phyloP scores from a whole-genome alignment of 92 coral and sea anemone genomes.

The Epizoanthus scotinus region DNA sequence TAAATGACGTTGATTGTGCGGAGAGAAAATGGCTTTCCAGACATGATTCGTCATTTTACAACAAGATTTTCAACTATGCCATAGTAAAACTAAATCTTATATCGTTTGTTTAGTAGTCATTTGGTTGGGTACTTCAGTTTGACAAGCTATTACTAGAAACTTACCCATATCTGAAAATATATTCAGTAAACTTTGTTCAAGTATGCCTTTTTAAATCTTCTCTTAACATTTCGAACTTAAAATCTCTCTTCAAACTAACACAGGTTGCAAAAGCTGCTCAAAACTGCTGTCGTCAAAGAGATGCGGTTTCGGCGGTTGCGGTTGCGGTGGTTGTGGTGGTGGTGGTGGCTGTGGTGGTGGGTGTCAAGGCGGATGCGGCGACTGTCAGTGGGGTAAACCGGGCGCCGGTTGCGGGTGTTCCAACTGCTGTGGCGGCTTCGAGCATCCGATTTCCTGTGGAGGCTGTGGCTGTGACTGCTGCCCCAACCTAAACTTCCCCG shows the following conservation, averaged over 20 bases:
- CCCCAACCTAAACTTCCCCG: slow-evolving; percentile 61
- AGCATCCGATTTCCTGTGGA: slow-evolving; percentile 52
- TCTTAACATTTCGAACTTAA: too few relatives aligned
- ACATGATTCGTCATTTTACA: neutral
- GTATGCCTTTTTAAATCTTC: too few relatives aligned
- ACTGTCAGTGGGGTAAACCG: slow-evolving; percentile 41
- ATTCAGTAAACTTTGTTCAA: too few relatives aligned
- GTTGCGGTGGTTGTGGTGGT: slow-evolving; percentile 48
- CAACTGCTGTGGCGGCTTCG: slow-evolving; percentile 71
- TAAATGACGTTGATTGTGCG: too few relatives aligned
- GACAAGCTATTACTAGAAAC: too few relatives aligned
- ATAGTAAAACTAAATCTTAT: slow-evolving; percentile 13
- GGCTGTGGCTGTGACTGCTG: slow-evolving; percentile 65
- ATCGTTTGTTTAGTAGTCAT: too few relatives aligned
- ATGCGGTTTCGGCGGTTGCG: slow-evolving; percentile 46
- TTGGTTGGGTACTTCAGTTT: too few relatives aligned
- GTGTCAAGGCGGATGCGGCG: slow-evolving; percentile 23
- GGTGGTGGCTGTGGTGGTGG: slow-evolving; percentile 51
- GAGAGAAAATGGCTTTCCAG: too few relatives aligned
- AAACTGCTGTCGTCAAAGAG: slow-evolving; percentile 13
- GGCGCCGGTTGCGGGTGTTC: slow-evolving; percentile 46
- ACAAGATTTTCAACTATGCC: neutral
- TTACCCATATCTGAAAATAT: too few relatives aligned
- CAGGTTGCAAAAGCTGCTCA: slow-evolving; percentile 26
- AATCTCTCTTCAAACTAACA: neutral